Conservation (phyloP, 2,113 vertebrate species). For the rat (Rattus norvegicus) region DNA sequence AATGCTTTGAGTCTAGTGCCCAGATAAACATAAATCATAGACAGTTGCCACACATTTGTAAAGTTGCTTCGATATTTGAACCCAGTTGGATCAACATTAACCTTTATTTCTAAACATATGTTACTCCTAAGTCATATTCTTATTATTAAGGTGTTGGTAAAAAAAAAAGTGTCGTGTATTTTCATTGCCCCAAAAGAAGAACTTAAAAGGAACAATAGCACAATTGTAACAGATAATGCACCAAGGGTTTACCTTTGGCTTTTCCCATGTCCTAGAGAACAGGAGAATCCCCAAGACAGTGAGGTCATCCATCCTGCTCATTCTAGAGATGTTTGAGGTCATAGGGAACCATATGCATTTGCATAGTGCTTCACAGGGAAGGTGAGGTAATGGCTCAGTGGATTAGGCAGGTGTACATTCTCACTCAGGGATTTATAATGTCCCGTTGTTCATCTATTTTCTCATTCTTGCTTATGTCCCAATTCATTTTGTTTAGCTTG, state of each 20-base stretch:
- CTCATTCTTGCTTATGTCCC: not conserved
- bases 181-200: conserved; percentile 31
- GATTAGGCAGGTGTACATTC: not conserved
- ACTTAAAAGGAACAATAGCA: not conserved
- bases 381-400: not conserved
- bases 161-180: not conserved
- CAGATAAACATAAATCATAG: not conserved
- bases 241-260: not conserved
- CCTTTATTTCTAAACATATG: conserved; percentile 23
- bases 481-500: not conserved
- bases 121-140: not conserved
- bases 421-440: not conserved
- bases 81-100: not conserved
- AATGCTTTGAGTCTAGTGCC: not conserved
- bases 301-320: not conserved
- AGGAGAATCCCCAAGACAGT: not conserved
- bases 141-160: not conserved
- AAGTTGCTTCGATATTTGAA: too few species aligned
- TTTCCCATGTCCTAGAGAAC: not conserved
- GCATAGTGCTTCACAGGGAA: not conserved
- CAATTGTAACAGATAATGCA: not conserved
- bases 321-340: not conserved
- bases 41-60: not conserved
- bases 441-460: not conserved
- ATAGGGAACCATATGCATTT: too few species aligned